Evolutionary conservation across 1,140 invertebrate genomes (phyloP), one percentile per base, ranked within the genome.

Genomic region (Atta cephalotes): DNA sequence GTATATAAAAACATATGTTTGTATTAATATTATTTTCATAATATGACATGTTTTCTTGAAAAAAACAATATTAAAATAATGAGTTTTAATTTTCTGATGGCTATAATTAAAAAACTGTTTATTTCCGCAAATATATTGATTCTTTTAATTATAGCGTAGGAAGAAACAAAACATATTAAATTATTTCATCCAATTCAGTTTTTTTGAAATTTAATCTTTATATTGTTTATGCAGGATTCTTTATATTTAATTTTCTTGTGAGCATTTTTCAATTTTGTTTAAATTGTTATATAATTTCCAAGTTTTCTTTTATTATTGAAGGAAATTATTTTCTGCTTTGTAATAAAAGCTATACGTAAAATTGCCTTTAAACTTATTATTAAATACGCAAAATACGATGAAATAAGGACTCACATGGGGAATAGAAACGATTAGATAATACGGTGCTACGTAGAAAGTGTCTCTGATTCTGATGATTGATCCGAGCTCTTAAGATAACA

Each of bases 401-500:
- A 25, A 71, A 31, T 81, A 81, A 70, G 16, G 2, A 60, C 49
- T 58, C 63, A 53, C 7, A 56, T 63, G 21, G 18, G 9, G 16
- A 58, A 70, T 35, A 58, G 25, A 81, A 45, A 16, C 21, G 51
- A 18, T 10, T 18, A 56, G 51, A 25, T 62, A 45, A 53, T 21
- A 21, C 51, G 16, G 10, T n/a, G 21, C 16, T 81, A 25, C 62
- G n/a, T 31, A 9, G 39, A 60, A 51, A 56, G 66, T 31, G 58
- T 71, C 45, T 85, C 45, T 25, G 35, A 51, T 39, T 63, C 39
- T 70, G 77, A 45, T 45, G 39, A 89, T 89, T 74, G 88, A 89
- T 82, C 58, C 35, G 21, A 66, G 77, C 65, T 89, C 63, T 89
- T 88, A 80, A 88, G 82, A 86, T 58, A 53, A 21, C 76, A 88